phyloP scores from a whole-genome alignment of 2,888 invertebrate genomes.

The Aphrophora alni region DNA sequence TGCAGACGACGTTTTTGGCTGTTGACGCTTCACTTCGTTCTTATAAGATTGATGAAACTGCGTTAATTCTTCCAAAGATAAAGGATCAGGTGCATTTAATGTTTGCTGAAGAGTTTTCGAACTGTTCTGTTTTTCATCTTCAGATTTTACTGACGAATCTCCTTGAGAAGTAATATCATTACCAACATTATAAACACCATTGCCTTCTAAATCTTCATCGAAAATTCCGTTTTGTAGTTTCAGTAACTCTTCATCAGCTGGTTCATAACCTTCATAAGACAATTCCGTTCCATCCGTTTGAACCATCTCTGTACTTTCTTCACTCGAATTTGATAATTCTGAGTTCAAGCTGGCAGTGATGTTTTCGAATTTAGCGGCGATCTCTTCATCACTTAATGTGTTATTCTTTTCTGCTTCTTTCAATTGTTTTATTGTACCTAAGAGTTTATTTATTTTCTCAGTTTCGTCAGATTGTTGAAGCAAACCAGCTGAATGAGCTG shows the following conservation, averaged over 20 bases:
- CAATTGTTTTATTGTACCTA: constrained; percentile 53
- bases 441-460: constrained; percentile 56
- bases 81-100: constrained; percentile 58
- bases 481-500: constrained; percentile 50
- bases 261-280: constrained; percentile 37
- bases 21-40: constrained; percentile 62
- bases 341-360: constrained; percentile 39
- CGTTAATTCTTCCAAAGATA: constrained; percentile 57
- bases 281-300: constrained; percentile 27
- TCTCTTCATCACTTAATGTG: constrained; percentile 28
- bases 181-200: neutral
- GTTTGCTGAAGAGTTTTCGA: constrained; percentile 54
- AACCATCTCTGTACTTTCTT: constrained; percentile 20
- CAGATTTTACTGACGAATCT: neutral
- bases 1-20: constrained; percentile 51
- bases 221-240: constrained; percentile 33
- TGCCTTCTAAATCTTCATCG: constrained; percentile 24
- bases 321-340: constrained; percentile 17
- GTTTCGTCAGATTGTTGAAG: constrained; percentile 58
- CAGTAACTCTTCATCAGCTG: constrained; percentile 34
- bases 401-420: constrained; percentile 44
- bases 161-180: constrained; percentile 1
- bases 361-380: constrained; percentile 34
- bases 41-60: constrained; percentile 57
- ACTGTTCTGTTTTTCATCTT: constrained; percentile 41